These are phyloP conservation scores for Xestia rhomboidea DNA, from an alignment of 2,888 invertebrate genomes.

Conservation along the genomic window DNA sequence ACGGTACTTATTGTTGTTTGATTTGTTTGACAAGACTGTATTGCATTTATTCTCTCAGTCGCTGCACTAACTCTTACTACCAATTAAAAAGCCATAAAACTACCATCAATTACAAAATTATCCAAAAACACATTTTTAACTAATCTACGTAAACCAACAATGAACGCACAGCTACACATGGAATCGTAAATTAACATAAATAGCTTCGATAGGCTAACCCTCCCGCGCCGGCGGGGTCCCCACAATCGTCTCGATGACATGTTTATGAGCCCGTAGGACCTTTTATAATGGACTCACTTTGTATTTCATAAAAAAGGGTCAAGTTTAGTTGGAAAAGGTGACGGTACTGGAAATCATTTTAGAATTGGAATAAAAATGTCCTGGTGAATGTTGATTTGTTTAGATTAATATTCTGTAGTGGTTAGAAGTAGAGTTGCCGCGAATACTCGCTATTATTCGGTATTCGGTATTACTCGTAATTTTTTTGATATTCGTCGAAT, in stretches of 20 bases:
- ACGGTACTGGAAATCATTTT: constrained; percentile 29
- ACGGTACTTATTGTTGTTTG: neutral
- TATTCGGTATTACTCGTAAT: no score
- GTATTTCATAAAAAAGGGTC: constrained; percentile 60
- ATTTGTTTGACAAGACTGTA: neutral
- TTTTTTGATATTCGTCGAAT: no score
- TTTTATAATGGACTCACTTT: constrained; percentile 64
- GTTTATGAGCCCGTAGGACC: constrained; percentile 73
- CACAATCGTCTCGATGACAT: constrained; percentile 79
- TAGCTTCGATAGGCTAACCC: constrained; percentile 61
- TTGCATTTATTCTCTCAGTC: neutral
- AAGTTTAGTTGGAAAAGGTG: constrained; percentile 48
- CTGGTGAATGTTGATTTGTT: constrained; percentile 20
- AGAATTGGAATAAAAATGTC: constrained; percentile 39
- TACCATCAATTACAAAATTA: constrained; percentile 37
- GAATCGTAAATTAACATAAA: constrained; percentile 65
- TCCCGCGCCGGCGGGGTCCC: constrained; percentile 34
- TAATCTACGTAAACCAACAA: constrained; percentile 55
- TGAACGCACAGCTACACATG: constrained; percentile 33
- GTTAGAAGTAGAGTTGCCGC: neutral
- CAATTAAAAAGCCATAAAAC: constrained; percentile 25
- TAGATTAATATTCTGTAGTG: constrained; percentile 7
- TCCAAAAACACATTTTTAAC: constrained; percentile 31
- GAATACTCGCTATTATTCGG: no score
- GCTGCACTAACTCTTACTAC: neutral